Percentiles rank a stretch among this genome's conserved stretches.
These are phyloP conservation scores for Rhizomys pruinosus DNA, from an alignment of 2,113 vertebrate genomes.

Conservation along the genomic window DNA sequence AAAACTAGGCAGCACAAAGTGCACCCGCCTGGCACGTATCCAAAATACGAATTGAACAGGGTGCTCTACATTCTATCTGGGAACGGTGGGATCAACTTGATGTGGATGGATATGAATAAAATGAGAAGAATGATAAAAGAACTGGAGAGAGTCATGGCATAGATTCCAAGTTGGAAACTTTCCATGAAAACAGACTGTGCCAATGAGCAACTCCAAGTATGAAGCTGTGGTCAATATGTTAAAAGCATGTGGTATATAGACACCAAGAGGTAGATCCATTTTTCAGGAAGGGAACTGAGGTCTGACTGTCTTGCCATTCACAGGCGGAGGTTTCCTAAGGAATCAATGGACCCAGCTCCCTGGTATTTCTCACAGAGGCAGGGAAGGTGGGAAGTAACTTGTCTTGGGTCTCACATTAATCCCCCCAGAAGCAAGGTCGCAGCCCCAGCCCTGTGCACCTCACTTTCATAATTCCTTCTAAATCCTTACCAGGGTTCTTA, in stretches of 20 bases:
- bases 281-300: neutral
- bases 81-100: neutral
- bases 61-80: neutral
- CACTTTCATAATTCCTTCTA: neutral
- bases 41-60: neutral
- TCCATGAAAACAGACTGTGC: neutral
- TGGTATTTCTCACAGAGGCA: neutral
- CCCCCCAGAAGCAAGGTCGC: neutral
- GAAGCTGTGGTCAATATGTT: neutral
- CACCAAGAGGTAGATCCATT: neutral
- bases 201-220: neutral
- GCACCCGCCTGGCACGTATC: neutral
- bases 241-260: rapidly evolving
- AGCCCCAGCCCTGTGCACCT: neutral
- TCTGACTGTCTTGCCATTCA: neutral
- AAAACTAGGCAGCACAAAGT: too few species aligned
- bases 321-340: neutral
- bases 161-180: neutral
- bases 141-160: neutral
- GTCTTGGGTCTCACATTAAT: rapidly evolving
- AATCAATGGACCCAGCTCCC: neutral
- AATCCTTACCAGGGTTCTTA: neutral
- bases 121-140: neutral
- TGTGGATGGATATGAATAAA: neutral
- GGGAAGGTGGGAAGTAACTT: neutral